These are phyloP conservation scores for Micrasema longulum DNA, from an alignment of 1,140 invertebrate genomes.

Conservation along the genomic window DNA sequence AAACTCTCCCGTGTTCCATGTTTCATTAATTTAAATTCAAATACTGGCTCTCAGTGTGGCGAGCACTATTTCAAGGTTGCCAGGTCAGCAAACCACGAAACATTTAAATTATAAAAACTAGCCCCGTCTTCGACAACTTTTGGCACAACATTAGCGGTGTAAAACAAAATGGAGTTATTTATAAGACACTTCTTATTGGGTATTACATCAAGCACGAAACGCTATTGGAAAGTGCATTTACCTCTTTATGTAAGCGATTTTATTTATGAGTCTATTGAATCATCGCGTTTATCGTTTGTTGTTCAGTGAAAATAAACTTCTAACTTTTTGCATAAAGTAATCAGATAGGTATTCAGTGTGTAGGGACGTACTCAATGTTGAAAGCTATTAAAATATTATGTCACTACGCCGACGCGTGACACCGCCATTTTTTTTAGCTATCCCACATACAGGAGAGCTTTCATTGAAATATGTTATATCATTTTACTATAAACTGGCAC, in stretches of 20 bases:
- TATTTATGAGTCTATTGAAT: no score
- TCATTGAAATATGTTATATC: no score
- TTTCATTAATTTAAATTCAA: constrained; percentile 40
- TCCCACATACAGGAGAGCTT: no score
- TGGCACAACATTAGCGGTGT: constrained; percentile 36
- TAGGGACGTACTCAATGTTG: no score
- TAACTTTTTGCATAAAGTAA: no score
- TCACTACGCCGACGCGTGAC: no score
- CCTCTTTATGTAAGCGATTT: constrained; percentile 28
- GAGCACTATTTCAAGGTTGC: constrained; percentile 54
- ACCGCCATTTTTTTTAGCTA: no score
- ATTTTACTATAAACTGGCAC: no score
- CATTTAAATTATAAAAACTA: constrained; percentile 51
- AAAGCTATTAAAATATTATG: no score
- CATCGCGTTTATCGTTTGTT: no score
- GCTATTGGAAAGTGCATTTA: constrained; percentile 21
- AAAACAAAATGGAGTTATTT: constrained; percentile 16
- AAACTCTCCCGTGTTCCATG: constrained; percentile 26
- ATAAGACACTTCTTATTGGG: background rate
- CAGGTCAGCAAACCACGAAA: constrained; percentile 54
- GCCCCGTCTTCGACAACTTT: constrained; percentile 49
- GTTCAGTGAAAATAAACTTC: no score
- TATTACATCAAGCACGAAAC: background rate
- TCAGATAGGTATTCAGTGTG: no score
- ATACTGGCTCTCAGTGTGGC: constrained; percentile 20